phyloP scores from a whole-genome alignment of 2,888 invertebrate genomes.

The Eremobia ochroleuca region DNA sequence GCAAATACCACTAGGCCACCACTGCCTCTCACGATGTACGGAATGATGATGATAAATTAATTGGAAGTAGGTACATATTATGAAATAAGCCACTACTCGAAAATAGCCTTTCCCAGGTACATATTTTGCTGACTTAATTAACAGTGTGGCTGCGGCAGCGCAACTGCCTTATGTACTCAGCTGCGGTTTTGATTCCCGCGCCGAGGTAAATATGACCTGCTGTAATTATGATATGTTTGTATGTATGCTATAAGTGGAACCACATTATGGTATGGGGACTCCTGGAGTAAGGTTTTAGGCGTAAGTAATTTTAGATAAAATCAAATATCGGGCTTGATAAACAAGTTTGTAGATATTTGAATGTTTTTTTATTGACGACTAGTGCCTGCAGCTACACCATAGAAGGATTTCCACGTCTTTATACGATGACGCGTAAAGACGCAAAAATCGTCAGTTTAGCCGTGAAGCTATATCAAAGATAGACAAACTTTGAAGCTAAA shows the following conservation, averaged over 20 bases:
- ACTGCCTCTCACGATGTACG: too few species aligned
- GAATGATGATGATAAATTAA: neutral
- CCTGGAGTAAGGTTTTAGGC: neutral
- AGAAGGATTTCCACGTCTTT: neutral
- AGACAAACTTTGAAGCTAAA: neutral
- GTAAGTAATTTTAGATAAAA: neutral
- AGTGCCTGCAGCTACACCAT: neutral
- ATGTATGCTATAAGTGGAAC: neutral
- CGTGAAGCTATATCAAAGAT: neutral
- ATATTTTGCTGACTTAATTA: conserved; percentile 44
- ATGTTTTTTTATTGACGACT: neutral
- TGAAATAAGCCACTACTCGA: neutral
- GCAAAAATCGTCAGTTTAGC: neutral
- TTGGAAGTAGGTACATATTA: neutral
- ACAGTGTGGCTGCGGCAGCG: conserved; percentile 21
- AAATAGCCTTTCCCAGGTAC: neutral
- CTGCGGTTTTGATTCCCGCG: conserved; percentile 46
- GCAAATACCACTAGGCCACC: too few species aligned
- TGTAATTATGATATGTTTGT: conserved; percentile 33
- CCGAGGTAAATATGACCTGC: conserved; percentile 38
- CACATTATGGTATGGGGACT: neutral
- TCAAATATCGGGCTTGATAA: too few species aligned
- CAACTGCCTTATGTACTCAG: conserved; percentile 15
- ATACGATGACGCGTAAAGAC: neutral
- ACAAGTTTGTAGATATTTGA: neutral